Conservation (phyloP, 2,888 invertebrate species). For the Oligia strigilis region DNA sequence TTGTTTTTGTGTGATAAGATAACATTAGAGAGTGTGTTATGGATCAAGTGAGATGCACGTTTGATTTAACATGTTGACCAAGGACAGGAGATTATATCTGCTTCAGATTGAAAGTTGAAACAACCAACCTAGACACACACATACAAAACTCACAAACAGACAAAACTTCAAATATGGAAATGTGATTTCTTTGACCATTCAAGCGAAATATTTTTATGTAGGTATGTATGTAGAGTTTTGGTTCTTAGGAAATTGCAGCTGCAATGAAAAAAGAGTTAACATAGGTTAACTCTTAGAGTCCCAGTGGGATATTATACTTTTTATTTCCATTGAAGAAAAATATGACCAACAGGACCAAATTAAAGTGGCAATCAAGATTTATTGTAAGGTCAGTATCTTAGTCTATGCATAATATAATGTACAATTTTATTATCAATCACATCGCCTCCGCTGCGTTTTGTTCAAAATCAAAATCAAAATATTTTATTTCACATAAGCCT, state of each 20-base stretch:
- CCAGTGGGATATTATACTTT: background rate
- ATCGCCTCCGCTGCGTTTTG: background rate
- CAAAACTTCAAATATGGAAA: background rate
- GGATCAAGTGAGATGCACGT: background rate
- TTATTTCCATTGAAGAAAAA: background rate
- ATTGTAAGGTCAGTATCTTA: background rate
- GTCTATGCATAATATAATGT: background rate
- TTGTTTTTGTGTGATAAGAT: conserved; percentile 31
- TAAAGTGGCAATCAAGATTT: background rate
- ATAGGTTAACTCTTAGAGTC: background rate
- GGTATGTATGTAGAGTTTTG: background rate
- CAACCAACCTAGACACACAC: background rate
- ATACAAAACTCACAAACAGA: no score
- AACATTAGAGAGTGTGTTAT: conserved; percentile 14
- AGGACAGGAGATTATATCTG: background rate
- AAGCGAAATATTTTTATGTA: background rate
- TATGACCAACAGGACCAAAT: background rate
- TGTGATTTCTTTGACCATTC: no score
- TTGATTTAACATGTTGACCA: background rate
- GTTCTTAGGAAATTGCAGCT: background rate
- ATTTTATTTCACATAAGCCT: no score
- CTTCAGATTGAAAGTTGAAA: background rate
- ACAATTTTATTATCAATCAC: background rate
- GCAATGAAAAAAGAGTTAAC: background rate
- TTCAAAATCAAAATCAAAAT: no score